Conservation (phyloP, 1,140 invertebrate species). For the Colletes gigas region DNA sequence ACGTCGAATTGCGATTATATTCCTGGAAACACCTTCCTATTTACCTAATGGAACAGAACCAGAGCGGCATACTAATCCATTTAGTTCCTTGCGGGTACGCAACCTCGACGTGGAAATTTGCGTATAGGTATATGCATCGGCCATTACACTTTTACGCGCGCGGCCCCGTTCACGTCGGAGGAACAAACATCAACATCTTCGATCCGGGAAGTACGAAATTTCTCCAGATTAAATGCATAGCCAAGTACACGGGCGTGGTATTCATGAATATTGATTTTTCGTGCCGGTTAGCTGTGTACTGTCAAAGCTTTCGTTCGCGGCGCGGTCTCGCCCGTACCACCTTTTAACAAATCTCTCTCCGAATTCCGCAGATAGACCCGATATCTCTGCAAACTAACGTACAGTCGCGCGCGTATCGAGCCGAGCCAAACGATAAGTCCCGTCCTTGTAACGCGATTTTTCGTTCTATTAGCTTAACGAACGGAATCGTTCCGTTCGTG, state of each 20-base stretch:
- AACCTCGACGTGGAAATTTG: not conserved
- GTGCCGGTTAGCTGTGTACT: constrained; percentile 25
- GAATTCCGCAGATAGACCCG: not conserved
- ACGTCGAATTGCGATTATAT: constrained; percentile 7
- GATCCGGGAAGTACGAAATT: constrained; percentile 34
- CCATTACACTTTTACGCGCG: constrained; percentile 11
- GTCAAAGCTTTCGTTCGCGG: constrained; percentile 6
- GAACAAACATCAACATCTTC: constrained; percentile 63
- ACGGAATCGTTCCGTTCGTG: constrained; percentile 25
- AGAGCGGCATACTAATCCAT: constrained; percentile 5
- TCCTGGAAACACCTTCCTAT: constrained; percentile 2
- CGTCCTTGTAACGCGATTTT: constrained; percentile 11
- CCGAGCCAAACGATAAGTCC: constrained; percentile 13
- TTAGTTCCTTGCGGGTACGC: not conserved
- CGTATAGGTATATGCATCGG: not conserved
- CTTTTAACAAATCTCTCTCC: constrained; percentile 15
- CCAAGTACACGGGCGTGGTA: constrained; percentile 7
- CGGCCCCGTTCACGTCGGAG: not conserved
- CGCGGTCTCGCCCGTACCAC: not conserved
- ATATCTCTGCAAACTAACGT: constrained; percentile 9
- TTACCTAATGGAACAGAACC: constrained; percentile 22
- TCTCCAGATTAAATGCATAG: constrained; percentile 54
- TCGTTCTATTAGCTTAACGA: constrained; percentile 30
- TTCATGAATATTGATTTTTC: constrained; percentile 70
- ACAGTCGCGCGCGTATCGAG: not conserved